Evolutionary conservation across 2,113 vertebrate species (phyloP).

Genomic region (Grammomys surdaster): DNA sequence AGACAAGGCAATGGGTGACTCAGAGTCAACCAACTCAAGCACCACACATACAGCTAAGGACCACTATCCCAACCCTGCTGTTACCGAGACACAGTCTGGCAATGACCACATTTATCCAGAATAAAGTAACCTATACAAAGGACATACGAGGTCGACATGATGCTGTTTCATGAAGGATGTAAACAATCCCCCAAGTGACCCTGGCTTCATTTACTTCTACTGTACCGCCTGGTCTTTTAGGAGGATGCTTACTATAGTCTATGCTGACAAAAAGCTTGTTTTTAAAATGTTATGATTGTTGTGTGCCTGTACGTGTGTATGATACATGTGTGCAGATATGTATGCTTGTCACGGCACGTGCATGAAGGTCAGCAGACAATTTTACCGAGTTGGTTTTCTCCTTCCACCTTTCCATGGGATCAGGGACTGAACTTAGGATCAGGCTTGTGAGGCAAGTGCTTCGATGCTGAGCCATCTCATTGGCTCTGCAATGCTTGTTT

Average conservation of each 20-base stretch:
- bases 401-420: background rate
- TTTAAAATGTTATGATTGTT: background rate
- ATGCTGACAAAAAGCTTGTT: constrained; percentile 4
- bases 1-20: background rate
- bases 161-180: background rate
- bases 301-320: background rate
- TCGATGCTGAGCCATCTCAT: background rate
- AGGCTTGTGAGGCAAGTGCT: too few species aligned
- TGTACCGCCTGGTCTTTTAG: background rate
- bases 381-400: background rate
- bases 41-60: background rate
- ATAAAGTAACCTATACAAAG: background rate
- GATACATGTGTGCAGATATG: too few species aligned
- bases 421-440: background rate
- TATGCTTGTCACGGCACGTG: background rate
- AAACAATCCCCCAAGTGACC: background rate
- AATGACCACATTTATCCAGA: background rate
- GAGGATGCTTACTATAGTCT: background rate
- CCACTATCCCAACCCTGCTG: background rate
- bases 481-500: background rate
- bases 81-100: background rate
- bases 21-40: background rate
- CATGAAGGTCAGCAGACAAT: background rate
- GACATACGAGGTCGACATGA: background rate
- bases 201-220: background rate